Conservation (phyloP, 1,140 invertebrate species). For the Hyles vespertilio region DNA sequence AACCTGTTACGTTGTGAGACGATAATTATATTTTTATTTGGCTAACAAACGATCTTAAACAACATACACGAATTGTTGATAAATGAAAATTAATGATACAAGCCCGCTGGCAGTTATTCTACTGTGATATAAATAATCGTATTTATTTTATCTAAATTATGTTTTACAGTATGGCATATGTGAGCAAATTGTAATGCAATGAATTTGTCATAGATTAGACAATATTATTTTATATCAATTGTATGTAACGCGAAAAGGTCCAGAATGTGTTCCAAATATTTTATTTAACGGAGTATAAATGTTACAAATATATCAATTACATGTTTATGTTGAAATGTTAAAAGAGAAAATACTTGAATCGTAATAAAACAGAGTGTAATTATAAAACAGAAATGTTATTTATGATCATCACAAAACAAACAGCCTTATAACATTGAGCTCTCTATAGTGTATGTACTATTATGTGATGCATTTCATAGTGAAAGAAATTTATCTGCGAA, state of each 20-base stretch:
- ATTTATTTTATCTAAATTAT: constrained; percentile 68
- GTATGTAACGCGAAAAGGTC: constrained; percentile 54
- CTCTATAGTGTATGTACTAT: constrained; percentile 39
- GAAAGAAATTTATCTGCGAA: constrained; percentile 42
- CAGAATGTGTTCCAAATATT: constrained; percentile 66
- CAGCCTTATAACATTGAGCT: constrained; percentile 40
- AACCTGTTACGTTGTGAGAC: neutral
- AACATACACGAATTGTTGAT: neutral
- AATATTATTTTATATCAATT: constrained; percentile 57
- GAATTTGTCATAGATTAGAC: constrained; percentile 54
- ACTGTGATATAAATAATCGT: constrained; percentile 74
- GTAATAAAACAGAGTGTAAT: constrained; percentile 5
- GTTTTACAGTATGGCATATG: constrained; percentile 58
- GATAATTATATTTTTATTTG: neutral
- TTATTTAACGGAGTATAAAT: constrained; percentile 50
- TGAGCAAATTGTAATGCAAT: constrained; percentile 60
- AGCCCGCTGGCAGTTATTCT: constrained; percentile 66
- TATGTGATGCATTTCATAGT: constrained; percentile 42
- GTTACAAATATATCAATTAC: constrained; percentile 47
- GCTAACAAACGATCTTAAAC: neutral
- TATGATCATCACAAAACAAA: constrained; percentile 37
- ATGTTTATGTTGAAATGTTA: constrained; percentile 41
- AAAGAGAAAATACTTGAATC: constrained; percentile 14
- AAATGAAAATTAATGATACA: constrained; percentile 23
- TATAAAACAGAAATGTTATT: constrained; percentile 18